Evolutionary conservation across 2,113 vertebrate genomes (phyloP), one percentile per base, ranked within the genome.

Genomic region (Sinocyclocheilus grahami): DNA sequence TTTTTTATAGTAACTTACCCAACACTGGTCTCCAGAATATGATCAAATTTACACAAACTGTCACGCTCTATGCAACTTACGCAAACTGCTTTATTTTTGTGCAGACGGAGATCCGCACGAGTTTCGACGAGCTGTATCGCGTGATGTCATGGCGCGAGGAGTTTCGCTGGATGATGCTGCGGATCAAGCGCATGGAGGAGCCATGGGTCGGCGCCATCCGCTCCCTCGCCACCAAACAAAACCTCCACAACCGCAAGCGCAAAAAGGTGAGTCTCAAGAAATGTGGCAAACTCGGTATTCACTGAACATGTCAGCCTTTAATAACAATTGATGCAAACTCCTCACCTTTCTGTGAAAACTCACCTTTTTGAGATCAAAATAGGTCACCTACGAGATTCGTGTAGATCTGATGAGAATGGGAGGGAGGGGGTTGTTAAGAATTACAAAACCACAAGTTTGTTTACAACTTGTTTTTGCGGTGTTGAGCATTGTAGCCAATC

Each of bases 91-190:
- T 27, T 33, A 58, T 10, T 24, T 37, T 75, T 84, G 85, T 89
- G 85, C 92, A 99, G 98, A 95, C 95, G 30, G 97, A 98, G 93
- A 95, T 98, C 88, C 96, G 96, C 30, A 96, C 96, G 11, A 95
- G 97, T 91, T 98, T 99, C 12, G 96, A 97, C 51, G 95, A 96
- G 91, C 96, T 99, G 80, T 97, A 98, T 90, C 96, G 94, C 51
- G 95, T 96, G 91, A 99, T 99, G 98, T 97, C 97, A 0, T 95
- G 95, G 77, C 96, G 97, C 0, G 97, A 99, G 92, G 98, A 99
- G 86, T 99, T 99, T 86, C 96, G 98, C 81, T 99, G 98, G 98
- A 99, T 99, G 98, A 97, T 96, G 94, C 87, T 99, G 83, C 94
- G 98, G 87, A 99, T 99, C 93, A 94, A 96, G 82, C 94, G 98